Conservation (phyloP, 1,140 invertebrate genomes). For the Pseudobourletiella spinata region DNA sequence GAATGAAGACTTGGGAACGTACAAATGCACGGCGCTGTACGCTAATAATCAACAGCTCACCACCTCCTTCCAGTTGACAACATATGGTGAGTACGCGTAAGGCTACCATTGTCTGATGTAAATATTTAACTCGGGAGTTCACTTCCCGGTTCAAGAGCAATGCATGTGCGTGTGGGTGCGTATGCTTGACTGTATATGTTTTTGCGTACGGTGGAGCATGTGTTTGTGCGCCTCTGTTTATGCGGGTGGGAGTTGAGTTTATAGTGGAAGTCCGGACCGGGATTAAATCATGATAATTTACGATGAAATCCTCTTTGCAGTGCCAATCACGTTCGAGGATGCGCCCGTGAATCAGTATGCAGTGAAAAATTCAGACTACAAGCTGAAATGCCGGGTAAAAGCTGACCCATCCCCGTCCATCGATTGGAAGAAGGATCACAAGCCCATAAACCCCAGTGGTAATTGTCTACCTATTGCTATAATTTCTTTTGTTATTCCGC, state of each 20-base stretch:
- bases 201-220: too few species aligned
- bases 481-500: too few species aligned
- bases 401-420: conserved; percentile 43
- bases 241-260: too few species aligned
- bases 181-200: too few species aligned
- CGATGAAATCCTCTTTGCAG: too few species aligned
- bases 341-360: conserved; percentile 75
- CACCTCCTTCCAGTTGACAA: conserved; percentile 58
- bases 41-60: conserved; percentile 54
- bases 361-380: conserved; percentile 61
- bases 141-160: background rate
- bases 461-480: conserved; percentile 7
- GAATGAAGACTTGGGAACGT: conserved; percentile 65
- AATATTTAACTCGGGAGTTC: too few species aligned
- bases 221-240: too few species aligned
- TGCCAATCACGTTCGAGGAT: conserved; percentile 36
- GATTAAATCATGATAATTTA: too few species aligned
- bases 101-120: too few species aligned
- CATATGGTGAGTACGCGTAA: conserved; percentile 63
- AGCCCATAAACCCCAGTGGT: conserved; percentile 23
- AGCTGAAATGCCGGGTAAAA: conserved; percentile 70
- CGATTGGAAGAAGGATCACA: conserved; percentile 35
- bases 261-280: too few species aligned
- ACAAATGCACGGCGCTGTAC: conserved; percentile 71
- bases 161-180: too few species aligned